These are phyloP conservation scores for Ichneumon xanthorius DNA, from an alignment of 2,888 invertebrate species.

Conservation along the genomic window DNA sequence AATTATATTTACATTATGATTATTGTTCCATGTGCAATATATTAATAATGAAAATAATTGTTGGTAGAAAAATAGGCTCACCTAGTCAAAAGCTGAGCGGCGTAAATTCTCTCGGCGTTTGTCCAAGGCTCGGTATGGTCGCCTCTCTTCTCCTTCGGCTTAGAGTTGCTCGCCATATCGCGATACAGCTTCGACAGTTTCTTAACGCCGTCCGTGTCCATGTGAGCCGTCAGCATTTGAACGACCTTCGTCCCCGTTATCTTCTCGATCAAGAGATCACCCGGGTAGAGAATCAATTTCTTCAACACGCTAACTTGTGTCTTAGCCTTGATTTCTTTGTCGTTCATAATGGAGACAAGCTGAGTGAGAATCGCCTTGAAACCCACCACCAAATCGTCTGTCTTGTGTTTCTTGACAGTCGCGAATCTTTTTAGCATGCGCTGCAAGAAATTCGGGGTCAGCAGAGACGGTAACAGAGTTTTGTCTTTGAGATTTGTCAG, in stretches of 20 bases:
- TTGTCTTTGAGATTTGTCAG: constrained; percentile 86
- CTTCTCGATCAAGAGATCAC: constrained; percentile 91
- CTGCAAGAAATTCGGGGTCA: constrained; percentile 89
- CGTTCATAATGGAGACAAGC: constrained; percentile 86
- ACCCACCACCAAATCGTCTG: constrained; percentile 87
- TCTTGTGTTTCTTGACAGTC: constrained; percentile 86
- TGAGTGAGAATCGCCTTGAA: constrained; percentile 87
- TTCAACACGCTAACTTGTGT: constrained; percentile 87
- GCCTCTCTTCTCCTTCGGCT: constrained; percentile 86
- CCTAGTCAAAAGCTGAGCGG: constrained; percentile 86
- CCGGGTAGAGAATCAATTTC: constrained; percentile 89
- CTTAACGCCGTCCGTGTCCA: constrained; percentile 88
- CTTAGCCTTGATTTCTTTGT: constrained; percentile 85
- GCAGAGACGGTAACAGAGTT: constrained; percentile 86
- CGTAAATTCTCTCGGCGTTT: constrained; percentile 89
- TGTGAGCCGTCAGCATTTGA: constrained; percentile 88
- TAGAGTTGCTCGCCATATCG: constrained; percentile 87
- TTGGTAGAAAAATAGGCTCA: constrained; percentile 62
- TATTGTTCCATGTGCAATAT: constrained; percentile 78
- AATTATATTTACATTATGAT: constrained; percentile 33
- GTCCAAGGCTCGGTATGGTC: constrained; percentile 87
- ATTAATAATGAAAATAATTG: not conserved
- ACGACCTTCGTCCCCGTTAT: constrained; percentile 89
- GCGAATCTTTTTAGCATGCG: constrained; percentile 88
- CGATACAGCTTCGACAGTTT: constrained; percentile 88